Evolutionary conservation across 2,888 invertebrate species (phyloP).

Genomic region (Erannis defoliaria): DNA sequence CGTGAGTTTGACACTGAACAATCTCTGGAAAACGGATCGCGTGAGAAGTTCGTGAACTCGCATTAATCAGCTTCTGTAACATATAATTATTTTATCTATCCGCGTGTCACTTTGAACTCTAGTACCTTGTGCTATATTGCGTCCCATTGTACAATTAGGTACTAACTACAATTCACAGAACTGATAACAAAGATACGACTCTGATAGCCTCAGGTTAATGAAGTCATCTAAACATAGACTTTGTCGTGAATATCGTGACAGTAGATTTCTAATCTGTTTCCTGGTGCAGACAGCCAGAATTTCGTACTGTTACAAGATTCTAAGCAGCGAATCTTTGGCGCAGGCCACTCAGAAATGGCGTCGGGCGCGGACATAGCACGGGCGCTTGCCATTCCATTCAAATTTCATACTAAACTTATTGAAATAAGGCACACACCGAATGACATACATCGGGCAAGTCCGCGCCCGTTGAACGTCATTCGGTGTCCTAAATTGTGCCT

Average conservation of each 20-base stretch:
- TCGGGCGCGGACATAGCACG: too few relatives aligned
- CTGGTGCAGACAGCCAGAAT: not conserved
- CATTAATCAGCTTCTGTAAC: slow-evolving; percentile 14
- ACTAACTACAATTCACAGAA: slow-evolving; percentile 1
- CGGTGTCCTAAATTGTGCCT: too few relatives aligned
- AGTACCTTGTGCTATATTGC: slow-evolving; percentile 23
- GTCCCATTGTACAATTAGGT: slow-evolving; percentile 20
- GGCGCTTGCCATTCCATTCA: too few relatives aligned
- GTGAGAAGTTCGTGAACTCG: slow-evolving; percentile 10
- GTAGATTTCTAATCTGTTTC: not conserved
- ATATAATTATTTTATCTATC: slow-evolving; percentile 5
- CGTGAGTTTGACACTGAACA: not conserved
- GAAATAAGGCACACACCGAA: too few relatives aligned
- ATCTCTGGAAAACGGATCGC: not conserved
- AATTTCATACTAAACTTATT: too few relatives aligned
- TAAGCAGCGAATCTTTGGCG: too few relatives aligned
- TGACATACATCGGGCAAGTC: too few relatives aligned
- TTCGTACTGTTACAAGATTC: not conserved
- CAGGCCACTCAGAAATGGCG: too few relatives aligned
- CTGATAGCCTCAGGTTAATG: slow-evolving; percentile 5
- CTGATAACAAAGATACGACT: slow-evolving; percentile 15
- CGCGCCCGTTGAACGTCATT: too few relatives aligned
- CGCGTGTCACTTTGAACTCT: slow-evolving; percentile 8
- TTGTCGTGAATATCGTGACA: not conserved
- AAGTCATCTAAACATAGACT: slow-evolving; percentile 13